These are phyloP conservation scores for Trematomus bernacchii DNA, from an alignment of 2,797 vertebrate genomes.

Conservation along the genomic window DNA sequence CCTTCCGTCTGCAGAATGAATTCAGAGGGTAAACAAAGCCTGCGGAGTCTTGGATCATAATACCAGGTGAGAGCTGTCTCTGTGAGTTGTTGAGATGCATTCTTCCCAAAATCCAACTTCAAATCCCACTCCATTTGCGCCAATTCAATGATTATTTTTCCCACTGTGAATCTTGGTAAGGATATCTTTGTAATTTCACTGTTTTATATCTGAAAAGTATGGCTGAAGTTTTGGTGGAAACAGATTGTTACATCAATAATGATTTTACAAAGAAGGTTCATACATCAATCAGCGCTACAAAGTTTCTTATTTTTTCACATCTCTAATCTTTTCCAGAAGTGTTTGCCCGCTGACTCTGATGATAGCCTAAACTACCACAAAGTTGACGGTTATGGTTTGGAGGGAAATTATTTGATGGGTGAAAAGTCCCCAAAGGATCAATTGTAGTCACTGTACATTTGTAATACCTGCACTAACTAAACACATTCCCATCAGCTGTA, in stretches of 20 bases:
- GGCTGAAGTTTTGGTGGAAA: slow-evolving; percentile 5
- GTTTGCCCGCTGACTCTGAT: neutral
- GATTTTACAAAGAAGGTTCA: neutral
- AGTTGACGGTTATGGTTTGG: rapidly evolving
- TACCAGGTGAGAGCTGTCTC: slow-evolving; percentile 52
- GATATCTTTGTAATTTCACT: slow-evolving; percentile 32
- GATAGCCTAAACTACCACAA: neutral
- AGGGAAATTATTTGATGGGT: neutral
- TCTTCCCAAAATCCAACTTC: slow-evolving; percentile 30
- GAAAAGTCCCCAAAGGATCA: neutral
- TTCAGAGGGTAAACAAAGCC: slow-evolving; percentile 56
- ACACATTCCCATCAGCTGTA: neutral
- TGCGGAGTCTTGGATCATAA: slow-evolving; percentile 51
- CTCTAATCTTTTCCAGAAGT: neutral
- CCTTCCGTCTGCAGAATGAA: slow-evolving; percentile 33
- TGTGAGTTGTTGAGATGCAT: slow-evolving; percentile 35
- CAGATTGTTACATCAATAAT: neutral
- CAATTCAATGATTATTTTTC: slow-evolving; percentile 34
- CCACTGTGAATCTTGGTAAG: slow-evolving; percentile 24
- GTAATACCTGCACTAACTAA: neutral
- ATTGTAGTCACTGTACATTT: neutral
- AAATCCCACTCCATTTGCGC: slow-evolving; percentile 41
- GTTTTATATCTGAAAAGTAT: slow-evolving; percentile 11
- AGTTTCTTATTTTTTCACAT: neutral
- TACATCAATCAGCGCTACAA: neutral